These are phyloP conservation scores for Drosophila eohydei DNA, from an alignment of 2,888 invertebrate species.

Conservation along the genomic window DNA sequence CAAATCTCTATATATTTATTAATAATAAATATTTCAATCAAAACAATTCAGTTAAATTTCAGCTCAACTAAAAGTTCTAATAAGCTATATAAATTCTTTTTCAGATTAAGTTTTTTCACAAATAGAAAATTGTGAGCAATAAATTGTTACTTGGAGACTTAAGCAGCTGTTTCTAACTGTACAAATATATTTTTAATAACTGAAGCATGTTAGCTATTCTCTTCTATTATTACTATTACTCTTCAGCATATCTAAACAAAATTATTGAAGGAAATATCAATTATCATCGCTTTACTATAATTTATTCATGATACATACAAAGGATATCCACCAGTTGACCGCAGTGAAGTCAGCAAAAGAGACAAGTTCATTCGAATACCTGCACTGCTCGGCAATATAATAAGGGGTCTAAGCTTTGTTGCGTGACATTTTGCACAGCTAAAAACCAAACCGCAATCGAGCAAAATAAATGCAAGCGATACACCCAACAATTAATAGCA, in stretches of 20 bases:
- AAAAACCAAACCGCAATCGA: conserved; percentile 46
- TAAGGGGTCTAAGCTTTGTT: conserved; percentile 13
- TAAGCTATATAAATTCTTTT: too few species aligned
- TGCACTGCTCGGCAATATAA: conserved; percentile 13
- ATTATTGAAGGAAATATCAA: background rate
- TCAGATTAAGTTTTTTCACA: too few species aligned
- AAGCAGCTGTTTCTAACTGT: too few species aligned
- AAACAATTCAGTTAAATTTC: too few species aligned
- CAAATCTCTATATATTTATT: too few species aligned
- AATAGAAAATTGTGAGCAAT: too few species aligned
- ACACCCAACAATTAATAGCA: conserved; percentile 60
- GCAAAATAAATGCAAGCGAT: conserved; percentile 44
- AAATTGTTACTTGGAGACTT: too few species aligned
- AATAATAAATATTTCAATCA: too few species aligned
- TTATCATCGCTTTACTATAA: background rate
- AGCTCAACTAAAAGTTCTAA: too few species aligned
- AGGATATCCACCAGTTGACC: background rate
- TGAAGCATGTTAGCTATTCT: background rate
- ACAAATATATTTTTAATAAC: background rate
- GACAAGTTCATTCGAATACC: conserved; percentile 6
- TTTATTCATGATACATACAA: background rate
- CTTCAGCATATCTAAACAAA: background rate
- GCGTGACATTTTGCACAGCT: conserved; percentile 27
- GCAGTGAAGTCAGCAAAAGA: background rate
- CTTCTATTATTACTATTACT: too few species aligned